A percentile compares a stretch with the other conserved stretches of the same genome.
These are phyloP conservation scores for Cottus gobio DNA, from an alignment of 2,113 vertebrate genomes.

Conservation along the genomic window DNA sequence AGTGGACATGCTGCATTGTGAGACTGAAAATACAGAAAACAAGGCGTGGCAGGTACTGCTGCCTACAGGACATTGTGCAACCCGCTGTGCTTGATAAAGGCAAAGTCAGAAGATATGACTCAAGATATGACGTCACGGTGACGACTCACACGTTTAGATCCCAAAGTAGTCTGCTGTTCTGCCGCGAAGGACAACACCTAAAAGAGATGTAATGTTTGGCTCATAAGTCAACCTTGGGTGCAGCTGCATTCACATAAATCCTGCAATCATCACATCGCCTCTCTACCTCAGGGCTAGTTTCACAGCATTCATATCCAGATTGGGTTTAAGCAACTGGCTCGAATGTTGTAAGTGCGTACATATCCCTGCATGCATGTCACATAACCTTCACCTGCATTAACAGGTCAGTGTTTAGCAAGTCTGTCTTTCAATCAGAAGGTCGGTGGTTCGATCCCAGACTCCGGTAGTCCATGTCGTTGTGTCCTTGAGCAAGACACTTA, in stretches of 20 bases:
- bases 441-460: too few species aligned
- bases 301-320: not conserved
- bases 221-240: not conserved
- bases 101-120: constrained; percentile 5
- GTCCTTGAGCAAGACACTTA: too few species aligned
- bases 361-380: not conserved
- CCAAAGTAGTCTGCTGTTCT: not conserved
- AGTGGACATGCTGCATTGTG: not conserved
- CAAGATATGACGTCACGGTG: constrained; percentile 1
- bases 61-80: not conserved
- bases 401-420: too few species aligned
- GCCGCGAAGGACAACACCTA: not conserved
- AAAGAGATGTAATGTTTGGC: not conserved
- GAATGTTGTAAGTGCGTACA: not conserved
- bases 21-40: not conserved
- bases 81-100: constrained; percentile 31
- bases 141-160: not conserved
- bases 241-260: not conserved
- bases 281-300: not conserved
- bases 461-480: too few species aligned
- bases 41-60: not conserved
- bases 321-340: not conserved
- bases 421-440: too few species aligned
- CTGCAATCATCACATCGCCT: not conserved
- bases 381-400: not conserved